Evolutionary conservation across 2,113 vertebrate genomes (phyloP).

Genomic region (Callipepla californica): DNA sequence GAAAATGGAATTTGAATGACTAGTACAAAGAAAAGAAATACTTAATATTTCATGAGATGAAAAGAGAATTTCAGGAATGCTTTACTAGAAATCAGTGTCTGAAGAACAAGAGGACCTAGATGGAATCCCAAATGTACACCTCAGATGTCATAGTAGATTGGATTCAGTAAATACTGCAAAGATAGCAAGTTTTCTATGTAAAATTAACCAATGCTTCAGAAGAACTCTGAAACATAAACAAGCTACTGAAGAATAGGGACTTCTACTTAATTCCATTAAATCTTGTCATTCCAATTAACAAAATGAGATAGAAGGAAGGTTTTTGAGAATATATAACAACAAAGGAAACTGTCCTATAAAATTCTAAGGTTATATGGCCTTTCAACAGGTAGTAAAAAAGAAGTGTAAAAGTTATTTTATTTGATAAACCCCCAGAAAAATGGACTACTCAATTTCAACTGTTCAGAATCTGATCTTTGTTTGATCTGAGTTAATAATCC

Average conservation of each 20-base stretch:
- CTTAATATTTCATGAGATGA: constrained; percentile 20
- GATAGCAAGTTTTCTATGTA: background rate
- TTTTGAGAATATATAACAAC: background rate
- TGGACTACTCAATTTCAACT: background rate
- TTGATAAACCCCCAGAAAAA: background rate
- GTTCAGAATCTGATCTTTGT: background rate
- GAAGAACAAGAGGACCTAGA: background rate
- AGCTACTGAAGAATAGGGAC: background rate
- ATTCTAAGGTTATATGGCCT: background rate
- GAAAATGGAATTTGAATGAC: background rate
- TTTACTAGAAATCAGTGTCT: background rate
- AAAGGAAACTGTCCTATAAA: background rate
- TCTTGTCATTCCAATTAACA: background rate
- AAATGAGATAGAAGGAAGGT: background rate
- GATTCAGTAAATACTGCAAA: background rate
- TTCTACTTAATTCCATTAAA: background rate
- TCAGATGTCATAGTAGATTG: background rate
- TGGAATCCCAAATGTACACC: background rate
- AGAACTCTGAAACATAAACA: background rate
- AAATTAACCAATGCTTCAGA: background rate
- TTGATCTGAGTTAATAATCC: background rate
- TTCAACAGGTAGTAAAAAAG: background rate
- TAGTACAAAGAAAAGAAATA: background rate
- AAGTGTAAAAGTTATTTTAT: background rate
- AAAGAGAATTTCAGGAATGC: constrained; percentile 32